Base-by-base conservation (phyloP, 2,888 invertebrate species). In the Octodonta nipae region DNA sequence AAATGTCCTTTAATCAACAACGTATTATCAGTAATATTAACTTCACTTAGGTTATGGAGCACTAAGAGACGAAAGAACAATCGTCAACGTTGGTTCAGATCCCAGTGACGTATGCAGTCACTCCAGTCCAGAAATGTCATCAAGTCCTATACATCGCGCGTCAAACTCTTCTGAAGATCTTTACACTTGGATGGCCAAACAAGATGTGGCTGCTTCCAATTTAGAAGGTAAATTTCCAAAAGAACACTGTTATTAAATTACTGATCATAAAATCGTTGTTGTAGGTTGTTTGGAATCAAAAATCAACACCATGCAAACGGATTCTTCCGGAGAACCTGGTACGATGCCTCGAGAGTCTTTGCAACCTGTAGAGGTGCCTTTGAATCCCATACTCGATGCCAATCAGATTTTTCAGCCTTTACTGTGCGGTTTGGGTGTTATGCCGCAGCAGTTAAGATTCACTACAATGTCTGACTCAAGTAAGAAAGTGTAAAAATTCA, bases 131-230 rank as follows among this genome's bases (percentile, higher is more conserved):
- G 63, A 63, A 22, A 37, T 61, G 33, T 59, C 60, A 1, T 55
- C 58, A 2, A 60, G 60, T 41, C 63, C 63, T 2, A 41, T 53
- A 3, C 58, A 63, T 41, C 48, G 54, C 13, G 37, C 51, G n/a
- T 50, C 45, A 1, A 52, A 54, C 30, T 60, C 59, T 6, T 56
- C 55, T 4, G 88, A 88, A 54, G 91, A 92, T 61, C 66, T 93
- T 26, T 92, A 93, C 59, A 84, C 83, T 47, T 93, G 92, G 92
- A 92, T 93, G 92, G 88, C 87, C 2, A 84, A 87, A 49, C 91
- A 92, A 36, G 60, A 60, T 28, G 45, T 54, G 4, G 54, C 48
- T 15, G 46, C 38, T 20, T 46, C 46, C n/a, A 41, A 44, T 28
- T 31, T 46, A 16, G 52, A 53, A 43, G 55, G 51, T 44, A 32